Evolutionary conservation across 2,113 vertebrate genomes (phyloP), one percentile per base, ranked within the genome.

Genomic region (Daphoenositta chrysoptera): DNA sequence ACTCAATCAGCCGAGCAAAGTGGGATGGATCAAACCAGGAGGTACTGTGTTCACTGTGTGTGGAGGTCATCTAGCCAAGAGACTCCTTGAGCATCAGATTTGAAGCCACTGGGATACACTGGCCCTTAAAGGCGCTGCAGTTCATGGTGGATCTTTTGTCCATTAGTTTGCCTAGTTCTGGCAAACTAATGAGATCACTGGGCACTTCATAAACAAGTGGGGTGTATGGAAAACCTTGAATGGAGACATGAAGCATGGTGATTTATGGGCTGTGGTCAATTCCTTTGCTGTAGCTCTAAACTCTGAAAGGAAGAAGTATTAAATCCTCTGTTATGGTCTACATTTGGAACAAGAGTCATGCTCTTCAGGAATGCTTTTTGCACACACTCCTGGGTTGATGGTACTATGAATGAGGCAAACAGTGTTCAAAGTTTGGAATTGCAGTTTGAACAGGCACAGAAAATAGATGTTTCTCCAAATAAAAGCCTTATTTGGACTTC

Each of bases 1-100:
- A 99, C 97, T 99, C 99, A 95, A 99, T 99, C 98, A 99, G 99
- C 98, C 98, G 99, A 96, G 99, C 99, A 31, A 98, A 99, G 97
- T 99, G 99, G 99, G 99, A 99, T 92, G 99, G 99, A 97, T 98
- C 98, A 9, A 98, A 97, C 79, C 99, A 99, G 97, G 99, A 99
- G 99, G 99, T 99, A 98, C 97, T 93, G 80, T 53, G 23, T 65
- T 85, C 57, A n/a, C 22, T 54, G 1, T 8, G 10, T 65, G 45
- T 48, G 56, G 76, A 66, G 64, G n/a, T 90, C 37, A 6, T 7
- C 40, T 87, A 47, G 40, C 31, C 54, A 37, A 70, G 47, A 45
- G n/a, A 21, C 27, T 86, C 14, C 16, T 6, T 53, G 51, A 42
- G 26, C 28, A 39, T 64, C 51, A 68, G 22, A 64, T 87, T n/a